Percentiles rank a stretch among this genome's conserved stretches.
Conservation (phyloP, 2,113 vertebrate species). For the Haliaeetus leucogaster region DNA sequence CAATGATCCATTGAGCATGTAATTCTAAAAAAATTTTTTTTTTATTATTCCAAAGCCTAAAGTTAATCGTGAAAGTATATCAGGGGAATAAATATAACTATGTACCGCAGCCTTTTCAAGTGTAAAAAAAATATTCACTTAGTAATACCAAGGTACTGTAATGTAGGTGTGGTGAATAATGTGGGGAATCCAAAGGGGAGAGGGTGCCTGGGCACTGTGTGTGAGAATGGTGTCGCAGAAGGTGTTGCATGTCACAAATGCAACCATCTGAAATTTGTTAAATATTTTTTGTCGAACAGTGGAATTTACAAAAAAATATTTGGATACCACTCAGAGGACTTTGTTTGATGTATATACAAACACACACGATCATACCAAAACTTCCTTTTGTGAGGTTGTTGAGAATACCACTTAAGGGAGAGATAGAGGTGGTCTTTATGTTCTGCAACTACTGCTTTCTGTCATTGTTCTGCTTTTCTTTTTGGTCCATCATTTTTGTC, state of each 20-base stretch:
- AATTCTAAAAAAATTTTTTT: not conserved
- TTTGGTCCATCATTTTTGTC: not conserved
- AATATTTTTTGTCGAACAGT: not conserved
- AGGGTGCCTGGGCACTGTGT: not conserved
- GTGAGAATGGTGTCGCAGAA: not conserved
- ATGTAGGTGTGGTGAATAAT: not conserved
- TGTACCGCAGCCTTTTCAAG: not conserved
- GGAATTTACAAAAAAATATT: not conserved
- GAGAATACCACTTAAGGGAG: not conserved
- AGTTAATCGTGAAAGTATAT: not conserved
- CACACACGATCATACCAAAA: not conserved
- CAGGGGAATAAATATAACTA: not conserved
- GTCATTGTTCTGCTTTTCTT: not conserved
- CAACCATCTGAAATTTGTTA: not conserved
- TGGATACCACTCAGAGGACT: not conserved
- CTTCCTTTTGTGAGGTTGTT: not conserved
- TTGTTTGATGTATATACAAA: not conserved
- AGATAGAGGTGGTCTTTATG: not conserved
- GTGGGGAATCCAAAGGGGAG: not conserved
- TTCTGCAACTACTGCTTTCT: not conserved
- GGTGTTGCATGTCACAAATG: not conserved
- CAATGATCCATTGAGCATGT: not conserved
- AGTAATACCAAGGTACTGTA: not conserved
- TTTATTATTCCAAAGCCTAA: not conserved
- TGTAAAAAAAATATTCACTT: not conserved